Evolutionary conservation across 2,888 invertebrate genomes (phyloP).

Genomic region (Agrotis clavis): DNA sequence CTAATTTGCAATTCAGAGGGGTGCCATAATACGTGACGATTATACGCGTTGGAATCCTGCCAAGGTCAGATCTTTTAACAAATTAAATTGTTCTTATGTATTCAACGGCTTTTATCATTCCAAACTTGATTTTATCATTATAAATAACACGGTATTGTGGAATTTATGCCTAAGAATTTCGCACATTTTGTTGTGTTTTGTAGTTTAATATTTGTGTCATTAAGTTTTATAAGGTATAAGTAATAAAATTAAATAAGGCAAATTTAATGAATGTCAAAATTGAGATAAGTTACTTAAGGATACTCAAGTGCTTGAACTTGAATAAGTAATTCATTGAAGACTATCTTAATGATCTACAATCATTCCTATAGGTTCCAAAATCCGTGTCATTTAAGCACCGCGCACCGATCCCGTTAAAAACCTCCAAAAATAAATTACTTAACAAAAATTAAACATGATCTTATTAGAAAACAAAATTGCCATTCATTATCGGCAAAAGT

Average conservation of each 20-base stretch:
- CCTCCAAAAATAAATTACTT: not conserved
- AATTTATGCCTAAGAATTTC: not conserved
- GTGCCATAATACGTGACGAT: conserved; percentile 50
- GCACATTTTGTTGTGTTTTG: conserved; percentile 1
- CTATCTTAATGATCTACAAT: not conserved
- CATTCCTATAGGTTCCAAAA: not conserved
- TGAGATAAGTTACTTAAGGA: not conserved
- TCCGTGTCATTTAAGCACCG: not conserved
- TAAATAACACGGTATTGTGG: not conserved
- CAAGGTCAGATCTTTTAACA: conserved; percentile 64
- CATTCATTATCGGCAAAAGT: conserved; percentile 27
- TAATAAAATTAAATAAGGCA: not conserved
- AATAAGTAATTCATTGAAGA: no score
- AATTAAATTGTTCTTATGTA: conserved; percentile 35
- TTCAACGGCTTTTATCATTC: conserved; percentile 41
- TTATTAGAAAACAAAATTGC: conserved; percentile 27
- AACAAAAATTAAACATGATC: not conserved
- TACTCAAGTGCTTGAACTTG: not conserved
- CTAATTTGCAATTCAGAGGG: conserved; percentile 69
- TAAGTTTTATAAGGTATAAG: not conserved
- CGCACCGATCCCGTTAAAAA: not conserved
- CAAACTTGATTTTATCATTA: conserved; percentile 24
- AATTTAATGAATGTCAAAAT: conserved; percentile 9
- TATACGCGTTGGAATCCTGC: conserved; percentile 60
- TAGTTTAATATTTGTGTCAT: not conserved